Percentiles rank a stretch among this genome's conserved stretches.
phyloP scores from a whole-genome alignment of 2,888 invertebrate genomes.

The Branchipolynoe longqiensis region DNA sequence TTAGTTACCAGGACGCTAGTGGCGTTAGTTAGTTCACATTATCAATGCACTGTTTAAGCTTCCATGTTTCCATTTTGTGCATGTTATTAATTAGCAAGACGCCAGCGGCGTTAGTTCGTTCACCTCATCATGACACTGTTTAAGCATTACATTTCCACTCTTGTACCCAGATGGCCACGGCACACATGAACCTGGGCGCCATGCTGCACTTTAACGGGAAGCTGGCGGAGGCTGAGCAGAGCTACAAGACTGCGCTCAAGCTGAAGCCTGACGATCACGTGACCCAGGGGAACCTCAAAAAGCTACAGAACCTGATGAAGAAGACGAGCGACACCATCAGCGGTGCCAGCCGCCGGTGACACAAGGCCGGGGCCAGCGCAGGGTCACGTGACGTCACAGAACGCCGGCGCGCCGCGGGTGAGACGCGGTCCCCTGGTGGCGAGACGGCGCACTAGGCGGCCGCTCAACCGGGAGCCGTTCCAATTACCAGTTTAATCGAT shows the following conservation, averaged over 20 bases:
- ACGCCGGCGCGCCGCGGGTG: neutral
- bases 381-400: conserved; percentile 1
- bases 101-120: too few relatives aligned
- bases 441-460: neutral
- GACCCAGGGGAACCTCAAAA: conserved; percentile 93
- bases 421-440: neutral
- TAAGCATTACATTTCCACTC: too few relatives aligned
- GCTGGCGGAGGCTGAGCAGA: conserved; percentile 91
- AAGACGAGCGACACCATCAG: conserved; percentile 20
- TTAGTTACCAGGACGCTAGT: too few relatives aligned
- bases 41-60: too few relatives aligned
- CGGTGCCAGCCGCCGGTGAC: conserved; percentile 46
- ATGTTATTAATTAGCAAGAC: too few relatives aligned
- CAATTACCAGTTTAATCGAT: too few relatives aligned
- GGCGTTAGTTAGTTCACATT: too few relatives aligned
- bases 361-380: neutral
- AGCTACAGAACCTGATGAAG: conserved; percentile 84
- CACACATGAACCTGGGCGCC: conserved; percentile 96
- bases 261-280: conserved; percentile 94
- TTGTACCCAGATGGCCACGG: conserved; percentile 89
- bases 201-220: conserved; percentile 96
- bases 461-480: too few relatives aligned
- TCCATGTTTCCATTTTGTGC: too few relatives aligned
- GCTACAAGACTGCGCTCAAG: conserved; percentile 92
- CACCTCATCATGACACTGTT: too few relatives aligned